phyloP scores from a whole-genome alignment of 2,888 invertebrate genomes.

The Tortricodes alternella region DNA sequence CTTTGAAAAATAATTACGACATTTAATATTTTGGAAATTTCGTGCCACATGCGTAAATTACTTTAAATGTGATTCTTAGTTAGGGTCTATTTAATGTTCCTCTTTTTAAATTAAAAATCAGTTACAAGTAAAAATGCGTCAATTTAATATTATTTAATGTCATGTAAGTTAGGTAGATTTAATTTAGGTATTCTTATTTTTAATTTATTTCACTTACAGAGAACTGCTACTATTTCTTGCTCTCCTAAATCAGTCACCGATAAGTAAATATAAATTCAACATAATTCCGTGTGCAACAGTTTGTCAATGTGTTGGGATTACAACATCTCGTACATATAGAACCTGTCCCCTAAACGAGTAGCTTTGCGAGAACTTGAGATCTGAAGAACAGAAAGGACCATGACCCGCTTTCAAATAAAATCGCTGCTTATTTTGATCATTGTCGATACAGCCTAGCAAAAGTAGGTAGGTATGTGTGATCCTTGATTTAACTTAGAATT shows the following conservation, averaged over 20 bases:
- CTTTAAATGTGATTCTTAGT: too few relatives aligned
- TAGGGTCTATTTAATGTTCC: too few relatives aligned
- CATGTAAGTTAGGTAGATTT: too few relatives aligned
- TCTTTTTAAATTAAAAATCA: too few relatives aligned
- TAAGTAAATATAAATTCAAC: conserved; percentile 9
- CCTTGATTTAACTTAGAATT: too few relatives aligned
- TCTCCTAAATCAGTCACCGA: not conserved
- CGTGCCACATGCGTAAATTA: too few relatives aligned
- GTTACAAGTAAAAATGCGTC: too few relatives aligned
- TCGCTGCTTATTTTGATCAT: conserved; percentile 43
- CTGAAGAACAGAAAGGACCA: conserved; percentile 65
- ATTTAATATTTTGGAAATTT: too few relatives aligned
- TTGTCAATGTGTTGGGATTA: conserved; percentile 50
- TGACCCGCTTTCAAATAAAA: conserved; percentile 59
- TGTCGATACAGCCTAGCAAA: conserved; percentile 2
- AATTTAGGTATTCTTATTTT: too few relatives aligned
- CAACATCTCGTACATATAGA: conserved; percentile 58
- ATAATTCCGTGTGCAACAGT: conserved; percentile 38
- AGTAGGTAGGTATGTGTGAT: not conserved
- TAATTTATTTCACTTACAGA: too few relatives aligned
- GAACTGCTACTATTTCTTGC: too few relatives aligned
- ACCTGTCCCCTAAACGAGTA: conserved; percentile 59
- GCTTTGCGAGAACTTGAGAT: conserved; percentile 55
- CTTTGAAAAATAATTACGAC: not conserved
- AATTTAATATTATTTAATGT: too few relatives aligned